Percentiles rank a stretch among this genome's conserved stretches.
Conservation (phyloP, 2,888 invertebrate genomes). For the Ophioninae sp. region DNA sequence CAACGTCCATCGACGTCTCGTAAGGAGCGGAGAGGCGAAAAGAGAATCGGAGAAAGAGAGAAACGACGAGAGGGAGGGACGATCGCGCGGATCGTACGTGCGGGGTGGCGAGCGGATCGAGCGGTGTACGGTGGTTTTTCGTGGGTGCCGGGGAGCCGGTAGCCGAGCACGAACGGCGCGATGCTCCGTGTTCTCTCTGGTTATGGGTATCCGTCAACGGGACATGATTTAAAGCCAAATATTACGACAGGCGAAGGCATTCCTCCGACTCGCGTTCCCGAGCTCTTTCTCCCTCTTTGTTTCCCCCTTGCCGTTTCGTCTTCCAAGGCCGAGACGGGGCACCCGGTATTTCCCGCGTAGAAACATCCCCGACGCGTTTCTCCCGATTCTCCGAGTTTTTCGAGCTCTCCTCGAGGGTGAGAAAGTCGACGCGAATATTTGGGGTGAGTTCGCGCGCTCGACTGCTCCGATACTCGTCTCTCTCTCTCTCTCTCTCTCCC, state of each 20-base stretch:
- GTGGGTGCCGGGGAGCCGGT: not conserved
- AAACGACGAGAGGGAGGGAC: not conserved
- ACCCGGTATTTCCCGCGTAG: conserved; percentile 52
- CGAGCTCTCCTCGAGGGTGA: conserved; percentile 23
- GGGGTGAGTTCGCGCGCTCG: conserved; percentile 56
- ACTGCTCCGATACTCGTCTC: conserved; percentile 17
- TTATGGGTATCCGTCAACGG: conserved; percentile 75
- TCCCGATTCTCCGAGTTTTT: conserved; percentile 33
- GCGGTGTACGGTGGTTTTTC: conserved; percentile 22
- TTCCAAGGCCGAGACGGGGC: not conserved
- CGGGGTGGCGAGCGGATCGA: conserved; percentile 54
- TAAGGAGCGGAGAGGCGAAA: conserved; percentile 21
- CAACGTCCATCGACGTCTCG: conserved; percentile 31
- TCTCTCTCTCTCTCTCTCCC: not conserved
- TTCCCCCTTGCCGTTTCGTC: conserved; percentile 20
- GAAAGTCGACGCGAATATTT: conserved; percentile 41
- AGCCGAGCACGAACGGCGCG: conserved; percentile 47
- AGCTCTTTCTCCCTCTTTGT: conserved; percentile 19
- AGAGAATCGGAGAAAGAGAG: not conserved
- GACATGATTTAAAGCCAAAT: conserved; percentile 81
- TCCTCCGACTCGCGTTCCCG: conserved; percentile 71
- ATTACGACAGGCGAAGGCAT: conserved; percentile 80
- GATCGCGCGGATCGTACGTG: conserved; percentile 38
- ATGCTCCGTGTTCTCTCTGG: conserved; percentile 61
- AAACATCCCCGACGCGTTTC: conserved; percentile 40